Evolutionary conservation across 2,113 vertebrate species (phyloP).

Genomic region (Heterotilapia buettikoferi): DNA sequence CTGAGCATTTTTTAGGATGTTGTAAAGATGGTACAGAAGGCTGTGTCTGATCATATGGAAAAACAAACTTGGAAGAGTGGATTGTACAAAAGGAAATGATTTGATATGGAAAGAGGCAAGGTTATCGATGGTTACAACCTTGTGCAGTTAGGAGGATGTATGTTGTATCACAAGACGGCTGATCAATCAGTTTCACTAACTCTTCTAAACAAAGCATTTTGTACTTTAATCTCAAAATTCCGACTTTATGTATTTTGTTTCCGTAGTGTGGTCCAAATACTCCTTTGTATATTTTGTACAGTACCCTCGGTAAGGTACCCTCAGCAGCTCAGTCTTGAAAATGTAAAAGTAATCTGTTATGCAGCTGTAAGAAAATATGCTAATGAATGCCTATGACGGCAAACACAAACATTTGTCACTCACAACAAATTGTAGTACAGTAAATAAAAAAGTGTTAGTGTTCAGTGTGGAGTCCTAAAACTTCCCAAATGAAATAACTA

Average conservation of each 20-base stretch:
- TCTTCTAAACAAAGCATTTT: neutral
- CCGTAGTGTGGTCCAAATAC: neutral
- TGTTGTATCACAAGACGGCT: neutral
- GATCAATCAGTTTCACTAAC: neutral
- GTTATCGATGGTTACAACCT: neutral
- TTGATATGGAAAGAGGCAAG: neutral
- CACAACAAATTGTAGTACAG: neutral
- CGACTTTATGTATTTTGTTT: neutral
- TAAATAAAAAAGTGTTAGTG: neutral
- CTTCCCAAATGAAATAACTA: neutral
- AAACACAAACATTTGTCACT: neutral
- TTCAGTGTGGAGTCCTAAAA: neutral
- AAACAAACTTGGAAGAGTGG: neutral
- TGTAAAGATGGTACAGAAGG: neutral
- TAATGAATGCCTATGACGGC: neutral
- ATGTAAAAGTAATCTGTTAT: neutral
- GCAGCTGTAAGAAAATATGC: neutral
- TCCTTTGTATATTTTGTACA: neutral
- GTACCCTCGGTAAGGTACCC: neutral
- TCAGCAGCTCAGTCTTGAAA: neutral
- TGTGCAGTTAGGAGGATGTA: neutral
- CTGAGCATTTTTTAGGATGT: neutral
- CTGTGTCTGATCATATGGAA: neutral
- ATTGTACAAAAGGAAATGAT: neutral
- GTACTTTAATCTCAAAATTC: neutral